phyloP scores from a whole-genome alignment of 2,888 invertebrate species.

The Eupithecia inturbata region DNA sequence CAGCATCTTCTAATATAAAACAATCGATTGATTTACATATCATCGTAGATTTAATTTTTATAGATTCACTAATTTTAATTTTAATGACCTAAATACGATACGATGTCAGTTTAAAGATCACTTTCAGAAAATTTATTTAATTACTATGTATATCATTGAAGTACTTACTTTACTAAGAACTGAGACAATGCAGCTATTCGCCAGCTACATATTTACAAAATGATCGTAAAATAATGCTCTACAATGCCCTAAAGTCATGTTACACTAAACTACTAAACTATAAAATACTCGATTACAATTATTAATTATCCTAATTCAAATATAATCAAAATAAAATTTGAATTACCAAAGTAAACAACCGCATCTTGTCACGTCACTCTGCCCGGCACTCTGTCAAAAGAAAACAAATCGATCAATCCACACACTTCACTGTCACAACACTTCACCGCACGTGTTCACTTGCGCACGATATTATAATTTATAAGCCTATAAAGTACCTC shows the following conservation, averaged over 20 bases:
- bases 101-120: not conserved
- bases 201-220: not conserved
- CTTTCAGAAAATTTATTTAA: not conserved
- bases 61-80: not conserved
- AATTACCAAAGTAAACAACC: conserved; percentile 74
- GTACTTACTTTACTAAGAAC: not conserved
- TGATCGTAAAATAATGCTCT: not conserved
- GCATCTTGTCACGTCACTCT: conserved; percentile 67
- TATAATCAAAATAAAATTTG: conserved; percentile 20
- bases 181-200: not conserved
- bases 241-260: not conserved
- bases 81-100: not conserved
- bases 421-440: conserved; percentile 53
- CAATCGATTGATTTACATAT: too few relatives aligned
- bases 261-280: not conserved
- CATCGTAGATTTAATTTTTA: too few relatives aligned
- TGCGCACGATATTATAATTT: conserved; percentile 6
- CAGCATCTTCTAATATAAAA: not conserved
- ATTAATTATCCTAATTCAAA: too few relatives aligned
- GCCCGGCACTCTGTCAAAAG: conserved; percentile 74
- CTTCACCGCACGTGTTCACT: conserved; percentile 48
- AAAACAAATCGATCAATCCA: conserved; percentile 63
- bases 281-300: too few relatives aligned
- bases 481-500: conserved; percentile 47
- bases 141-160: not conserved